A percentile compares a stretch with the other conserved stretches of the same genome.
phyloP scores from a whole-genome alignment of 2,797 vertebrate genomes.

The Craterocephalus amniculus region DNA sequence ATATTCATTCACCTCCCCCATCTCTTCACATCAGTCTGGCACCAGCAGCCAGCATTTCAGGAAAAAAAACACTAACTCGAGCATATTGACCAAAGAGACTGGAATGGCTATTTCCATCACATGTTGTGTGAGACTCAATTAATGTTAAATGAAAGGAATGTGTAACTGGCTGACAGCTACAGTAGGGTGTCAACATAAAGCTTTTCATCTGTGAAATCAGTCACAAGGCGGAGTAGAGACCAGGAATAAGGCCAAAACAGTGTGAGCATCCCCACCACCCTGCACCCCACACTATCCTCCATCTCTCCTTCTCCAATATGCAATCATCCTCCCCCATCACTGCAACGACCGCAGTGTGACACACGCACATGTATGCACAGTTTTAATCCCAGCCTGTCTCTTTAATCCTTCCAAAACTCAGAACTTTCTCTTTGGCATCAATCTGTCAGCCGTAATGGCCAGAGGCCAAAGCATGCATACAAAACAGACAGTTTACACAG shows the following conservation, averaged over 20 bases:
- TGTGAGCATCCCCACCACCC: conserved; percentile 28
- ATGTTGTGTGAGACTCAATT: conserved; percentile 42
- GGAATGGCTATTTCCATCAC: conserved; percentile 18
- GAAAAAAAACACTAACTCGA: conserved; percentile 12
- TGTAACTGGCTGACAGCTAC: conserved; percentile 18
- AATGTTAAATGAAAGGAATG: conserved; percentile 35
- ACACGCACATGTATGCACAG: conserved; percentile 26
- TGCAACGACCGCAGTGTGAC: conserved; percentile 31
- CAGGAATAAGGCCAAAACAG: conserved; percentile 46
- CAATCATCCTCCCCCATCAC: conserved; percentile 63
- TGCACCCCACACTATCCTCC: background rate
- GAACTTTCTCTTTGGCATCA: conserved; percentile 73
- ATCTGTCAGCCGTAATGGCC: conserved; percentile 48
- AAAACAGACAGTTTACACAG: background rate
- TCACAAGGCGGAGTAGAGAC: conserved; percentile 33
- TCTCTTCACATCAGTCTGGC: conserved; percentile 8
- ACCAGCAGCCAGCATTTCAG: conserved; percentile 22
- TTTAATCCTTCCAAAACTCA: conserved; percentile 72
- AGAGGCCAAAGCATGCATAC: conserved; percentile 12
- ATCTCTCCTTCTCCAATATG: conserved; percentile 42
- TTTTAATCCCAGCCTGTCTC: conserved; percentile 73
- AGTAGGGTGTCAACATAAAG: conserved; percentile 2
- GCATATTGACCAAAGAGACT: conserved; percentile 23
- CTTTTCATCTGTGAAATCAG: conserved; percentile 50
- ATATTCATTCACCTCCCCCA: conserved; percentile 2